Conservation (phyloP, 2,113 vertebrate genomes). For the Terrapene triunguis region DNA sequence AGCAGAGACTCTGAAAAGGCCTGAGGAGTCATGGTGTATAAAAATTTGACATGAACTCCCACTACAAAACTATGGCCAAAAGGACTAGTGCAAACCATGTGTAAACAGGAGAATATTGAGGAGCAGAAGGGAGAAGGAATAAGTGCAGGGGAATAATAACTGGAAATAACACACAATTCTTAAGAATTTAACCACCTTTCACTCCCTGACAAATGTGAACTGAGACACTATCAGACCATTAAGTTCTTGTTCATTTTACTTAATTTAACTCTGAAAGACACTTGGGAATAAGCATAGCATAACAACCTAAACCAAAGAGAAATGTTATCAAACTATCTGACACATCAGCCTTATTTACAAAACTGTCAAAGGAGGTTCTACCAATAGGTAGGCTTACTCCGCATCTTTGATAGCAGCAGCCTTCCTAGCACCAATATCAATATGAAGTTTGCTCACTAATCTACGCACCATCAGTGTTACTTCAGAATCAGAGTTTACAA, state of each 20-base stretch:
- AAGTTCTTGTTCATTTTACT: not conserved
- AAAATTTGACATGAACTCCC: not conserved
- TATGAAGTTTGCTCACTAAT: not conserved
- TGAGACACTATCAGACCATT: not conserved
- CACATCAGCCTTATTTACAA: not conserved
- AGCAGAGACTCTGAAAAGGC: not conserved
- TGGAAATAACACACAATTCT: not conserved
- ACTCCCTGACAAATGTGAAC: not conserved
- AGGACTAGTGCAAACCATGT: not conserved
- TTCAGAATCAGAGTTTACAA: not conserved
- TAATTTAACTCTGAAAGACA: not conserved
- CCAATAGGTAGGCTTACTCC: not conserved
- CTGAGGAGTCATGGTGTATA: not conserved
- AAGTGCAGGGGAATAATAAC: too few species aligned
- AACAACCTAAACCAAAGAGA: not conserved
- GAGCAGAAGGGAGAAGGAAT: too few species aligned
- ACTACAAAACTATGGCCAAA: not conserved
- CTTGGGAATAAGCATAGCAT: not conserved
- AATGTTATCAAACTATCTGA: not conserved
- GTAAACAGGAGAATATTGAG: not conserved
- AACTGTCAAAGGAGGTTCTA: not conserved
- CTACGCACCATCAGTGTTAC: not conserved
- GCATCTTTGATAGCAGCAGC: not conserved
- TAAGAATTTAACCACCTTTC: not conserved
- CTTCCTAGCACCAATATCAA: not conserved